phyloP scores from a whole-genome alignment of 2,888 invertebrate species.

The Aleiodes leptofemur region DNA sequence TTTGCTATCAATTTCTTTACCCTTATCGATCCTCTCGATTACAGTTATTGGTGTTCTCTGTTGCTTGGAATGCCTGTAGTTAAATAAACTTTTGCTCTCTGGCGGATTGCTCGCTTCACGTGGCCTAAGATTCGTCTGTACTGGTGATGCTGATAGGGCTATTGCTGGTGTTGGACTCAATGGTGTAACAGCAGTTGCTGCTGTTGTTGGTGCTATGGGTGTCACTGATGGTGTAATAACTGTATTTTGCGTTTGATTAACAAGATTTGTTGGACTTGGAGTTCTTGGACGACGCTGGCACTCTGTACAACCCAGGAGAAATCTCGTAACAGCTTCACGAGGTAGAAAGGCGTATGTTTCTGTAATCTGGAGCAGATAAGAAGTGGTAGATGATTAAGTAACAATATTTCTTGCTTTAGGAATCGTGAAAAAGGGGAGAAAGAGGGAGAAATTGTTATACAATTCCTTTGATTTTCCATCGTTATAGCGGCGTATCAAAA shows the following conservation, averaged over 20 bases:
- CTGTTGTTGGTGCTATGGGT: conserved; percentile 52
- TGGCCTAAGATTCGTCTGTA: conserved; percentile 64
- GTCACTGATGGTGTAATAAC: conserved; percentile 63
- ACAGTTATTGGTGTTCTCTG: conserved; percentile 51
- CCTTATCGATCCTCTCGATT: conserved; percentile 67
- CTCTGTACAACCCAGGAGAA: conserved; percentile 95
- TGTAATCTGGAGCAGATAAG: conserved; percentile 85
- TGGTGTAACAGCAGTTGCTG: conserved; percentile 54
- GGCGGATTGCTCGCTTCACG: conserved; percentile 67
- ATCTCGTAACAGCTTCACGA: conserved; percentile 96
- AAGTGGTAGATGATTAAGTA: background rate
- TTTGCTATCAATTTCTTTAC: conserved; percentile 55
- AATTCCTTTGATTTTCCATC: conserved; percentile 43
- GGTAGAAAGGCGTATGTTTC: conserved; percentile 97
- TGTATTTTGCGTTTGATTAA: conserved; percentile 68
- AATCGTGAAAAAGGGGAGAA: background rate
- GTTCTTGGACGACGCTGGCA: conserved; percentile 89
- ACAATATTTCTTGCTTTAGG: background rate
- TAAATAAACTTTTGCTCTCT: conserved; percentile 69
- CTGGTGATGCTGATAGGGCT: conserved; percentile 54
- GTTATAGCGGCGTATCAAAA: conserved; percentile 31
- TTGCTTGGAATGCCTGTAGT: conserved; percentile 67
- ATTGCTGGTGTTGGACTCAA: conserved; percentile 63
- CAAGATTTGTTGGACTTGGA: conserved; percentile 77
- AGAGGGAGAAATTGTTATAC: background rate